Evolutionary conservation across 1,140 invertebrate species (phyloP), one percentile per base, ranked within the genome.

Genomic region (Meloidogyne floridensis): DNA sequence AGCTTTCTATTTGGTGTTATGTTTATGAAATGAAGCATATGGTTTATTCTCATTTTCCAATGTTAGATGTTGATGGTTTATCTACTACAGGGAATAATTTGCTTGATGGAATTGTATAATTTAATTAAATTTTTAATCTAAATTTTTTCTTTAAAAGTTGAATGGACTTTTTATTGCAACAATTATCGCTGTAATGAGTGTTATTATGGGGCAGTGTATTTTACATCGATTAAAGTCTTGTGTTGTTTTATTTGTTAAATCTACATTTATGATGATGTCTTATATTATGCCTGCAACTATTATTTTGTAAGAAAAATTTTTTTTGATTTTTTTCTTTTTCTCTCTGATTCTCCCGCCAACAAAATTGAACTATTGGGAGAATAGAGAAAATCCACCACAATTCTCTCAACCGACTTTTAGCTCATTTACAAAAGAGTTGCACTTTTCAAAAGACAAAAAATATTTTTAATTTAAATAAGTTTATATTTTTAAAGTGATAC

Each of bases 61-160:
- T 11, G 5, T 7, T 65, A 6, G 59, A 65, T 65, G 0, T 65
- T 65, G 7, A 65, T 65, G n/a, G 7, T 65, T n/a, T 2, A n/a
- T n/a, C n/a, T n/a, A 65, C 59, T n/a, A 65, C 59, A n/a, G 59
- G 59, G n/a, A 65, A 65, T 65, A 15, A 3, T 65, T 65, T 65
- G n/a, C 15, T 65, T 65, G 59, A 65, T 65, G 59, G 59, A 65
- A 4, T 5, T 65, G 59, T 65, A 65, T n/a, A n/a, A 15, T 65
- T 54, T 54, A 11, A 10, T 54, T 54, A 10, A 11, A 11, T 10
- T n/a, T n/a, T 65, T 65, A 65, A n/a, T 65, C 15, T 15, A 13
- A 65, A 5, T 65, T n/a, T 65, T n/a, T n/a, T 65, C n/a, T 65
- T 65, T 65, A n/a, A 65, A 65, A 65, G 59, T 65, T 65, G n/a